Conservation (phyloP, 2,113 vertebrate species). For the Haemorhous mexicanus region DNA sequence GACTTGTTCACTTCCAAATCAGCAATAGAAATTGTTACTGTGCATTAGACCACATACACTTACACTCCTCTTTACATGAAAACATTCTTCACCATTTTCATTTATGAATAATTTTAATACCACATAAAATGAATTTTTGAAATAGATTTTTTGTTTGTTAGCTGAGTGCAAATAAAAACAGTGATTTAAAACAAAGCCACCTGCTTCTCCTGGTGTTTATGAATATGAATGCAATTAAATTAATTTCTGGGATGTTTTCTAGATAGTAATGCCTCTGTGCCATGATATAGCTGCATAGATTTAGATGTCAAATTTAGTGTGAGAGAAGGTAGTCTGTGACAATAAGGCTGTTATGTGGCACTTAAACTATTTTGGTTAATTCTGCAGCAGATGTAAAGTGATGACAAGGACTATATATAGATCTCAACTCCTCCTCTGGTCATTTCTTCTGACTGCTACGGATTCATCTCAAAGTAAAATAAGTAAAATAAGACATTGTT, state of each 20-base stretch:
- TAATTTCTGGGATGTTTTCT: not conserved
- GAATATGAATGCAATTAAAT: not conserved
- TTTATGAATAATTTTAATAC: not conserved
- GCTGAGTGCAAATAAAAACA: not conserved
- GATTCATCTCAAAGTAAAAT: not conserved
- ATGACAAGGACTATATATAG: not conserved
- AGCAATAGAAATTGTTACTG: not conserved
- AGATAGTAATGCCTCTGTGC: not conserved
- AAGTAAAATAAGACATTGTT: not conserved
- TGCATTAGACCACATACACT: not conserved
- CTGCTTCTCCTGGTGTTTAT: not conserved
- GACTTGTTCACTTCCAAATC: not conserved
- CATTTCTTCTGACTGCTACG: not conserved
- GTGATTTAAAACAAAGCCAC: not conserved
- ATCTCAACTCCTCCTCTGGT: not conserved
- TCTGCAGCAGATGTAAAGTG: not conserved
- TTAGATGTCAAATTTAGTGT: not conserved
- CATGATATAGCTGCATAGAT: not conserved
- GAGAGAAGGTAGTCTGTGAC: not conserved
- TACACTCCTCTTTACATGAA: not conserved
- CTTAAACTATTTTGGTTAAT: not conserved
- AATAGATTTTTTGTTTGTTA: not conserved
- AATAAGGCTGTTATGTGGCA: not conserved
- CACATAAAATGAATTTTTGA: not conserved
- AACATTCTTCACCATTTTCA: not conserved